Percentiles rank a stretch among this genome's conserved stretches.
phyloP scores from a whole-genome alignment of 2,888 invertebrate genomes.

The Rotaria sp. region DNA sequence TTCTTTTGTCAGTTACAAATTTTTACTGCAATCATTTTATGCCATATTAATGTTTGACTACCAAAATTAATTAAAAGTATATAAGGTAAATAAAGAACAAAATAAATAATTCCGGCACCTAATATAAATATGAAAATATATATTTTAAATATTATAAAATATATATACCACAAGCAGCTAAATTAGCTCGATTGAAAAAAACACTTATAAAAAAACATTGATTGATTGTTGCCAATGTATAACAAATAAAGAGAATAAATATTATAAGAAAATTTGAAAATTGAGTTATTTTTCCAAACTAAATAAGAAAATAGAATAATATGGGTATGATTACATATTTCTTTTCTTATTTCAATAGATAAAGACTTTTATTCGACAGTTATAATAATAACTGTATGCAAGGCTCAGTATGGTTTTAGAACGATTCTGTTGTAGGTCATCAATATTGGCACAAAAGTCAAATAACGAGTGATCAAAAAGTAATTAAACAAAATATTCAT shows the following conservation, averaged over 20 bases:
- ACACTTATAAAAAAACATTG: slow-evolving; percentile 60
- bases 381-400: too few relatives aligned
- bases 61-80: slow-evolving; percentile 50
- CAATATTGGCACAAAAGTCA: too few relatives aligned
- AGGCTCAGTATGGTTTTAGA: too few relatives aligned
- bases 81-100: slow-evolving; percentile 55
- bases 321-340: too few relatives aligned
- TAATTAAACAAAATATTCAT: too few relatives aligned
- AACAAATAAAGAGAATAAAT: slow-evolving; percentile 63
- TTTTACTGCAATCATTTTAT: slow-evolving; percentile 50
- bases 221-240: slow-evolving; percentile 58
- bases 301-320: slow-evolving; percentile 43
- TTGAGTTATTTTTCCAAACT: slow-evolving; percentile 67
- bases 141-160: background rate
- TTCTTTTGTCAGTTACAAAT: background rate
- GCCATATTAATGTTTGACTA: slow-evolving; percentile 46
- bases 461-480: too few relatives aligned
- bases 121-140: background rate
- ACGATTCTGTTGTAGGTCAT: too few relatives aligned
- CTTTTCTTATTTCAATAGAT: too few relatives aligned
- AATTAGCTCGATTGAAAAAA: slow-evolving; percentile 61
- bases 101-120: slow-evolving; percentile 54
- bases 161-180: slow-evolving; percentile 56
- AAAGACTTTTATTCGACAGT: too few relatives aligned
- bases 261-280: slow-evolving; percentile 64